These are phyloP conservation scores for Enteromius fasciolatus DNA, from an alignment of 2,797 vertebrate species.

Conservation along the genomic window DNA sequence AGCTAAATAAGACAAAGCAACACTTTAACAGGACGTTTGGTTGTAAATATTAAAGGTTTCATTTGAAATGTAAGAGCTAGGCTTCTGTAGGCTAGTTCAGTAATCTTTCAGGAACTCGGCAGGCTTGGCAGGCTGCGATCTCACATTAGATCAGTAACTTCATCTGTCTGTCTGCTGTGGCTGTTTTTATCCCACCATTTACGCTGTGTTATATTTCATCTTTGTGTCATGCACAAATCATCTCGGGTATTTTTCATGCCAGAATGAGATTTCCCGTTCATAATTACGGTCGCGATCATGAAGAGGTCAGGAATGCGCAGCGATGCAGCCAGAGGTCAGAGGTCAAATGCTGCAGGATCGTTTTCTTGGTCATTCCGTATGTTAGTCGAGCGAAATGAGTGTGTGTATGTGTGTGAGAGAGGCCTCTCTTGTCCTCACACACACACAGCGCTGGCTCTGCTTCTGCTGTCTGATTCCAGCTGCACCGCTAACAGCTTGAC, in stretches of 20 bases:
- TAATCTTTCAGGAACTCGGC: background rate
- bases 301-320: background rate
- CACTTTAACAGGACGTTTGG: background rate
- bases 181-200: background rate
- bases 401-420: background rate
- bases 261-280: slow-evolving; percentile 1
- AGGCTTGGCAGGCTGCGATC: background rate
- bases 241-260: background rate
- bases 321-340: background rate
- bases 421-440: background rate
- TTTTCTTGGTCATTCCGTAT: background rate
- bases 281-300: background rate
- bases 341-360: slow-evolving; percentile 6
- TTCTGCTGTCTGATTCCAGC: slow-evolving; percentile 67
- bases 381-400: background rate
- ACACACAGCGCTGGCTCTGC: slow-evolving; percentile 68
- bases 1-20: background rate
- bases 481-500: slow-evolving; percentile 76
- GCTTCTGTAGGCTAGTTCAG: background rate
- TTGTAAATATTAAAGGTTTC: background rate
- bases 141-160: slow-evolving; percentile 2
- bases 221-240: slow-evolving; percentile 3
- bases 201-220: background rate
- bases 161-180: background rate
- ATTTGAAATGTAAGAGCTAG: background rate